Evolutionary conservation across 2,888 invertebrate species (phyloP).

Genomic region (Leptopilina drosophilae): DNA sequence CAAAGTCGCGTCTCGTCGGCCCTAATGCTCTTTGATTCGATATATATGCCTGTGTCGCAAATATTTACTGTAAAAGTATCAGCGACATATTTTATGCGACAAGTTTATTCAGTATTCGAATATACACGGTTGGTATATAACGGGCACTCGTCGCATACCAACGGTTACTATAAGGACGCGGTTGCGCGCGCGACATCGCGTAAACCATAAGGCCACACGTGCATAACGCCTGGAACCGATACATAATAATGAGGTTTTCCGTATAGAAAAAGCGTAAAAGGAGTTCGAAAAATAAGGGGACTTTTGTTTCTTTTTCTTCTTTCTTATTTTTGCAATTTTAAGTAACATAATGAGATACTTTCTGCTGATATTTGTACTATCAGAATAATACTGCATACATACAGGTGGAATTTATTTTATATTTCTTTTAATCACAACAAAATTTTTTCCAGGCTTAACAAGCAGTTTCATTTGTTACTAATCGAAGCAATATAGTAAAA

Average conservation of each 20-base stretch:
- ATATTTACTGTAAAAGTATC: slow-evolving; percentile 57
- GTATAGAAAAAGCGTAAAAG: slow-evolving; percentile 57
- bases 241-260: slow-evolving; percentile 63
- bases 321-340: too few species aligned
- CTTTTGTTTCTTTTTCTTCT: too few species aligned
- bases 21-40: slow-evolving; percentile 41
- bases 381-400: too few species aligned
- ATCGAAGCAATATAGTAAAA: too few species aligned
- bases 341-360: too few species aligned
- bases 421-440: too few species aligned
- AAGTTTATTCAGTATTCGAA: slow-evolving; percentile 67
- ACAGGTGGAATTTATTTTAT: too few species aligned
- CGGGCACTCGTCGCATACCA: slow-evolving; percentile 66
- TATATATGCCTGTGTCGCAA: neutral
- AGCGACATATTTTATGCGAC: slow-evolving; percentile 61
- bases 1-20: slow-evolving; percentile 51
- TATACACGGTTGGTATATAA: slow-evolving; percentile 63
- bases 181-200: slow-evolving; percentile 54
- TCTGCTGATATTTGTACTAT: too few species aligned
- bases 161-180: slow-evolving; percentile 19
- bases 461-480: too few species aligned
- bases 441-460: too few species aligned
- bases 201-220: slow-evolving; percentile 60
- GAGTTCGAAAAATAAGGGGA: slow-evolving; percentile 39
- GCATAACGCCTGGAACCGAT: slow-evolving; percentile 58